Conservation (phyloP, 2,113 vertebrate genomes). For the Uria lomvia region DNA sequence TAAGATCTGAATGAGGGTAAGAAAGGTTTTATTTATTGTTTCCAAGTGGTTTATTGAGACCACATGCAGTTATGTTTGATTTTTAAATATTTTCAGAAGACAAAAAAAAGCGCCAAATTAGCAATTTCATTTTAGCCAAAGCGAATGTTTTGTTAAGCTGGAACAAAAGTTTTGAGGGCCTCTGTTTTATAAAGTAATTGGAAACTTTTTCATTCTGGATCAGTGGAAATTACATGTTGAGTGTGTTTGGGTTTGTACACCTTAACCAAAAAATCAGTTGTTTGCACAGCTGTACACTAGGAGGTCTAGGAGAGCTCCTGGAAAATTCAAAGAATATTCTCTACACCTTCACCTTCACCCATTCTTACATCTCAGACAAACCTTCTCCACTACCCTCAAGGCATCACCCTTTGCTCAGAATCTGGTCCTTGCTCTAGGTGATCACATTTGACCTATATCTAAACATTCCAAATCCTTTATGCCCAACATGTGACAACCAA, state of each 20-base stretch:
- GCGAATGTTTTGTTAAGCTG: neutral
- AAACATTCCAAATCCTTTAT: neutral
- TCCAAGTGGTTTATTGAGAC: neutral
- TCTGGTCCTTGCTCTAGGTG: neutral
- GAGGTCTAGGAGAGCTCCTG: neutral
- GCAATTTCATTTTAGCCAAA: neutral
- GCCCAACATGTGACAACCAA: neutral
- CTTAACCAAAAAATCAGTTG: neutral
- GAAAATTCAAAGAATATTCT: neutral
- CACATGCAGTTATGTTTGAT: neutral
- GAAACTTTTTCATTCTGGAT: neutral
- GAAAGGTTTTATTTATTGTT: neutral
- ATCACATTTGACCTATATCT: neutral
- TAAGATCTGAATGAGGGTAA: neutral
- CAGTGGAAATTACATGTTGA: neutral
- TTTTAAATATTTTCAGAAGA: neutral
- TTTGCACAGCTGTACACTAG: constrained; percentile 2
- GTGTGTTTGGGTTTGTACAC: neutral
- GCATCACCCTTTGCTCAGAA: neutral
- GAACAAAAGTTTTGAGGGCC: neutral
- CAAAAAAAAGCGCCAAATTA: neutral
- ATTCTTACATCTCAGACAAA: neutral
- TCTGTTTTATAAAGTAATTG: neutral
- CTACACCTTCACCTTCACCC: neutral
- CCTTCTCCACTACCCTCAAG: neutral